Base-by-base conservation (phyloP, 2,113 vertebrate genomes). In the Acrocephalus kingi region DNA sequence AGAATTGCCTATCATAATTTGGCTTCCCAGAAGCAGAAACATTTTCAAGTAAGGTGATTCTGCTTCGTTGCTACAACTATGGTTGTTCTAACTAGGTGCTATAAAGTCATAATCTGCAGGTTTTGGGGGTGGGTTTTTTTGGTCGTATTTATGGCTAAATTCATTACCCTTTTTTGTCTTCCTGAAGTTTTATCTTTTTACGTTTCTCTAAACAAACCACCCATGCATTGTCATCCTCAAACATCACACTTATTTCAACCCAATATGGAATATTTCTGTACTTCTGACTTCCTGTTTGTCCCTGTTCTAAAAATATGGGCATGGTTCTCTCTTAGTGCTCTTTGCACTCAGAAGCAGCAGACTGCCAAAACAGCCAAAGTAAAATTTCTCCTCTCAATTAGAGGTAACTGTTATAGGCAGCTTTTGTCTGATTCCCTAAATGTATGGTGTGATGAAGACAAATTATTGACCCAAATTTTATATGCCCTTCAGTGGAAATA, bases 221-320 rank as follows among this genome's bases (percentile, higher is more conserved):
- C 17, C 10, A 19, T 33, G 28, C 25, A 16, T n/a, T 78, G 31
- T 37, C 41, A 19, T 31, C 41, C 41, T 85, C 22, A 61, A 69
- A 51, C 13, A 59, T 77, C 16, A 6, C 35, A 55, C 45, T 86
- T 88, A 43, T 10, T 93, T 80, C 68, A 86, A 62, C 19, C 5
- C 8, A 0, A 43, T 74, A 5, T 3, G 59, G 28, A 92, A 63
- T 78, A 74, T 59, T 84, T 77, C 33, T 48, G n/a, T 55, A 13
- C 85, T 92, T 92, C 73, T 81, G 41, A 59, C 73, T 91, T 93
- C 59, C 64, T 67, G 56, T 63, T 89, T 90, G 64, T 75, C 55
- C 27, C 19, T 49, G 41, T 76, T 39, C 90, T 77, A 71, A 90
- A 93, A 84, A 71, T 62, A 74, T 1, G 1, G 22, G 23, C 52